Percentiles rank a stretch among this genome's conserved stretches.
phyloP scores from a whole-genome alignment of 2,797 vertebrate genomes.

The Pristis pectinata region DNA sequence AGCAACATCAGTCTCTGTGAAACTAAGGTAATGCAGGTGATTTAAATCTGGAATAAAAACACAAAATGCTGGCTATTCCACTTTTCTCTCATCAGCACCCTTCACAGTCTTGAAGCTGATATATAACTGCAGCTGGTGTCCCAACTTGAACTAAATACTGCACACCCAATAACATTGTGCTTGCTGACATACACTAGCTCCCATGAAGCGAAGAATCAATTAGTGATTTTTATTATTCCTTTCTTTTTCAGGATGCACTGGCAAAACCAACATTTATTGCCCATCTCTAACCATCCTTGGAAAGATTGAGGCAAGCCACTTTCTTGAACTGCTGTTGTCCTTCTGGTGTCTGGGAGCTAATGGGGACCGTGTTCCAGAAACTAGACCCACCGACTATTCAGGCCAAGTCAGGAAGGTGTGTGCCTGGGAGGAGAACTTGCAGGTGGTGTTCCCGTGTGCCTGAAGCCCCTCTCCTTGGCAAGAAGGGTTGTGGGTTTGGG shows the following conservation, averaged over 20 bases:
- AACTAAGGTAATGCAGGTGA: not conserved
- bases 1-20: not conserved
- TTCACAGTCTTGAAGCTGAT: not conserved
- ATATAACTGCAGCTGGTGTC: not conserved
- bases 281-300: too few species aligned
- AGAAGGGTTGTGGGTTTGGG: too few species aligned
- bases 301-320: too few species aligned
- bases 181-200: not conserved
- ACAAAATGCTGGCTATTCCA: not conserved
- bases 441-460: too few species aligned
- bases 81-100: not conserved
- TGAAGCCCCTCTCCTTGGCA: too few species aligned
- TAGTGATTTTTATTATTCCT: not conserved
- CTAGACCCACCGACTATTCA: too few species aligned
- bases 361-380: too few species aligned
- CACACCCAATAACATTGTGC: not conserved
- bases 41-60: not conserved
- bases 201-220: not conserved
- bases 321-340: too few species aligned
- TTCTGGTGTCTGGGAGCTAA: too few species aligned
- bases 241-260: not conserved
- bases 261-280: too few species aligned
- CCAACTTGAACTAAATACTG: not conserved
- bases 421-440: too few species aligned
- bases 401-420: too few species aligned